Evolutionary conservation across 1,140 invertebrate species (phyloP).

Genomic region (Scaptomyza hsui): DNA sequence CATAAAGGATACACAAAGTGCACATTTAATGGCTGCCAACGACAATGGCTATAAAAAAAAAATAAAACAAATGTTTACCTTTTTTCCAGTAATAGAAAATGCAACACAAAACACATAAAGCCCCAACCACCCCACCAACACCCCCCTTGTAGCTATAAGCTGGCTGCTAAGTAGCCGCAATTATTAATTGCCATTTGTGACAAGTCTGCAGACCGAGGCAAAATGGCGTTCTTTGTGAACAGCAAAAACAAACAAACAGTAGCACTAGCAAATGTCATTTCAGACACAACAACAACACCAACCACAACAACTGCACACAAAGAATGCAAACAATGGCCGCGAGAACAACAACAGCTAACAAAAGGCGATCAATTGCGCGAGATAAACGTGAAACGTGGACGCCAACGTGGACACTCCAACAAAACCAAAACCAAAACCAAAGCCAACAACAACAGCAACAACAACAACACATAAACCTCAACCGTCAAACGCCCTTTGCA

Average conservation of each 20-base stretch:
- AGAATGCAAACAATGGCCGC: conserved; percentile 77
- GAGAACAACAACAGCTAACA: conserved; percentile 40
- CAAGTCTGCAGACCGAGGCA: conserved; percentile 41
- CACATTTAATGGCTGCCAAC: conserved; percentile 57
- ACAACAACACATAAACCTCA: conserved; percentile 12
- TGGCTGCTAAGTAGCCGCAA: conserved; percentile 69
- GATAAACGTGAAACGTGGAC: conserved; percentile 63
- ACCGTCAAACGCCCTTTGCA: conserved; percentile 31
- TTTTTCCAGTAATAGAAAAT: conserved; percentile 49
- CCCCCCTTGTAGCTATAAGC: not conserved
- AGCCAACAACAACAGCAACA: conserved; percentile 30
- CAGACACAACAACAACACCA: conserved; percentile 55
- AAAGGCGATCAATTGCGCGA: conserved; percentile 76
- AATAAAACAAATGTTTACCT: conserved; percentile 66
- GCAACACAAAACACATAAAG: conserved; percentile 16
- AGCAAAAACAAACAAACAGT: conserved; percentile 34
- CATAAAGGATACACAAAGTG: conserved; percentile 74
- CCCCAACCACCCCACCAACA: not conserved
- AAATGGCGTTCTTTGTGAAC: conserved; percentile 69
- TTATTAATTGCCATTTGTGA: conserved; percentile 77
- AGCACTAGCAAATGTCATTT: conserved; percentile 65
- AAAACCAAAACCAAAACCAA: conserved; percentile 35
- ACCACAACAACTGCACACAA: conserved; percentile 42
- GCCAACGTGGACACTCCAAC: conserved; percentile 17
- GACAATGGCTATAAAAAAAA: conserved; percentile 33